A percentile compares a stretch with the other conserved stretches of the same genome.
phyloP scores from a whole-genome alignment of 2,888 invertebrate species.

The Cephus pulcher region DNA sequence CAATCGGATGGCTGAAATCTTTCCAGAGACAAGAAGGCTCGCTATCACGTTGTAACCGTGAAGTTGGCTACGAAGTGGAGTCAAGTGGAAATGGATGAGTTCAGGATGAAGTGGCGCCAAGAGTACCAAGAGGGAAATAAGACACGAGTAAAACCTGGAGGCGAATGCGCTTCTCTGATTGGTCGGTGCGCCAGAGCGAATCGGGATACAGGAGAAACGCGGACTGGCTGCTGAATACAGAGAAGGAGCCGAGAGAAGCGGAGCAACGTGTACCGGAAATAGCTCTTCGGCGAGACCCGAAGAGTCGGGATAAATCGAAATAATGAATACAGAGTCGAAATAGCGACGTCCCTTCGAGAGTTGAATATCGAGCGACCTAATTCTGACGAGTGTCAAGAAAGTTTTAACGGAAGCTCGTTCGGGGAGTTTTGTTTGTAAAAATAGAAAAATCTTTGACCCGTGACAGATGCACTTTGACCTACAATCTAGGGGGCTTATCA shows the following conservation, averaged over 20 bases:
- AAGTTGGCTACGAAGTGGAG: not conserved
- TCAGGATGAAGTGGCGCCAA: not conserved
- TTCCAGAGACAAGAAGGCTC: not conserved
- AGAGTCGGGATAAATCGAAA: slow-evolving; percentile 50
- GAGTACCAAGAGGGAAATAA: not conserved
- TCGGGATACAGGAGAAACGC: slow-evolving; percentile 9
- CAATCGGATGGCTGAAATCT: not conserved
- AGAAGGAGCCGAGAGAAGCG: slow-evolving; percentile 4
- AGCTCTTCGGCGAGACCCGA: slow-evolving; percentile 16
- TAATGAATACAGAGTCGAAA: slow-evolving; percentile 56
- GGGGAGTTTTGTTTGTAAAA: not conserved
- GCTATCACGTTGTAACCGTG: not conserved
- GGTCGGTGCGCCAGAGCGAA: slow-evolving; percentile 1
- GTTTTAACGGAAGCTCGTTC: not conserved
- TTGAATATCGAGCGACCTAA: slow-evolving; percentile 57
- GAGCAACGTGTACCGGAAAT: slow-evolving; percentile 14
- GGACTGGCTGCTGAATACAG: not conserved
- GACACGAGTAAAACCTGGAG: not conserved
- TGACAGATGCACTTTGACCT: not conserved
- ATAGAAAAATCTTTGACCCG: not conserved
- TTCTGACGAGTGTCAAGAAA: slow-evolving; percentile 20
- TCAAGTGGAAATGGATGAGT: not conserved
- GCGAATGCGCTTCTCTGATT: not conserved
- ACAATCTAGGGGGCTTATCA: not conserved
- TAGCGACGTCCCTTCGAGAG: slow-evolving; percentile 46